Evolutionary conservation across 2,113 vertebrate genomes (phyloP).

Genomic region (Stegastes partitus): DNA sequence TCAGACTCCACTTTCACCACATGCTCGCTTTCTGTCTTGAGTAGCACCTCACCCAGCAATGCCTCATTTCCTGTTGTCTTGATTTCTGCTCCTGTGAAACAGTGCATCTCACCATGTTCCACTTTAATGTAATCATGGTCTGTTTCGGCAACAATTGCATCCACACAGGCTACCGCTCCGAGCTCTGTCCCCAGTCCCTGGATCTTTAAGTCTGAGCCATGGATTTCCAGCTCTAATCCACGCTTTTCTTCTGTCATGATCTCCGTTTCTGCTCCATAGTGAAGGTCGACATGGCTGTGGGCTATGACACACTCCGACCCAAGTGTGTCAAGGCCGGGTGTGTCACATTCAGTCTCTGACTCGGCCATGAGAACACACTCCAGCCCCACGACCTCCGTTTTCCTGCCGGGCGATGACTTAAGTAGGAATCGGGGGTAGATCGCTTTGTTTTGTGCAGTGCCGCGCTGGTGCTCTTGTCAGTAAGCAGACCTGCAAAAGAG

Average conservation of each 20-base stretch:
- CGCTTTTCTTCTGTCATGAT: conserved; percentile 87
- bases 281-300: conserved; percentile 88
- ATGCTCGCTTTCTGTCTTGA: conserved; percentile 83
- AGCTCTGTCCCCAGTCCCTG: conserved; percentile 82
- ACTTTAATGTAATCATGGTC: conserved; percentile 88
- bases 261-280: conserved; percentile 86
- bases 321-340: conserved; percentile 88
- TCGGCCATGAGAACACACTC: conserved; percentile 89
- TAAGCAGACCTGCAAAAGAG: conserved; percentile 64
- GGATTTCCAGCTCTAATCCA: conserved; percentile 85
- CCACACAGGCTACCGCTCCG: conserved; percentile 83
- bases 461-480: conserved; percentile 40
- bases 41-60: conserved; percentile 84
- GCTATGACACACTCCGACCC: conserved; percentile 90
- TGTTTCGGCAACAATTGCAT: conserved; percentile 83
- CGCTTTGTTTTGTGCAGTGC: conserved; percentile 5
- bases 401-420: conserved; percentile 73
- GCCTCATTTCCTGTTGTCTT: conserved; percentile 75
- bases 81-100: conserved; percentile 82
- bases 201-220: conserved; percentile 82
- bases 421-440: conserved; percentile 58
- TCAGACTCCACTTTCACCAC: conserved; percentile 85
- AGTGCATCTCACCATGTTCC: conserved; percentile 84
- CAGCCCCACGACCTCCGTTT: conserved; percentile 88
- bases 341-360: conserved; percentile 90